These are phyloP conservation scores for Lagenorhynchus albirostris DNA, from an alignment of 2,113 vertebrate genomes.

Conservation along the genomic window DNA sequence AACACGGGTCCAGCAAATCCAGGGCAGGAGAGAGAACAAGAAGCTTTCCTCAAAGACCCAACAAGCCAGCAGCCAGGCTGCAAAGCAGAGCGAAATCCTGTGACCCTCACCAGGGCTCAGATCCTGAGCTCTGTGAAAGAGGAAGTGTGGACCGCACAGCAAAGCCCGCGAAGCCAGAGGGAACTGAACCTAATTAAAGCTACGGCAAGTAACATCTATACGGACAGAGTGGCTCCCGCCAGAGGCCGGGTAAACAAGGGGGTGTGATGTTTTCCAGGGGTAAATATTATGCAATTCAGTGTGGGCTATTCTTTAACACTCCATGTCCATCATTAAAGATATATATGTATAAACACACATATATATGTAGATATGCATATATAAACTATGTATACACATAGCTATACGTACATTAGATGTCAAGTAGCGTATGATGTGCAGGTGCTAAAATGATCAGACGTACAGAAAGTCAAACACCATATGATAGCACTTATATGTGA, in stretches of 20 bases:
- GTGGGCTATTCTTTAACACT: neutral
- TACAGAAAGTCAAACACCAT: too few relatives aligned
- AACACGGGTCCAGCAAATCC: neutral
- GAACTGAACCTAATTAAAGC: neutral
- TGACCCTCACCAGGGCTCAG: neutral
- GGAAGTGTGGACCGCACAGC: too few relatives aligned
- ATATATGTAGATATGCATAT: neutral
- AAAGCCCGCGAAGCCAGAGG: neutral
- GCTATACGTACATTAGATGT: too few relatives aligned
- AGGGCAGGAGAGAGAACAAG: neutral
- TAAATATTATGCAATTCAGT: neutral
- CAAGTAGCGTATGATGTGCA: neutral
- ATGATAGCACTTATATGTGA: too few relatives aligned
- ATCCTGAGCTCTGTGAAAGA: neutral
- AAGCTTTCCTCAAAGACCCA: neutral
- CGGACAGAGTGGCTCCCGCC: too few relatives aligned
- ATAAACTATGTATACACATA: too few relatives aligned
- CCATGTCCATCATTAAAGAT: neutral
- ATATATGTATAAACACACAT: too few relatives aligned
- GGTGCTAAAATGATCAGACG: neutral
- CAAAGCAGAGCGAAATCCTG: accelerated
- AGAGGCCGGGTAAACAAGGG: neutral
- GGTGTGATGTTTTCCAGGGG: neutral
- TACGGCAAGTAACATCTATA: accelerated
- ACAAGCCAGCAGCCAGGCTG: neutral